Conservation (phyloP, 1,140 invertebrate genomes). For the Neoseiulus cucumeris region DNA sequence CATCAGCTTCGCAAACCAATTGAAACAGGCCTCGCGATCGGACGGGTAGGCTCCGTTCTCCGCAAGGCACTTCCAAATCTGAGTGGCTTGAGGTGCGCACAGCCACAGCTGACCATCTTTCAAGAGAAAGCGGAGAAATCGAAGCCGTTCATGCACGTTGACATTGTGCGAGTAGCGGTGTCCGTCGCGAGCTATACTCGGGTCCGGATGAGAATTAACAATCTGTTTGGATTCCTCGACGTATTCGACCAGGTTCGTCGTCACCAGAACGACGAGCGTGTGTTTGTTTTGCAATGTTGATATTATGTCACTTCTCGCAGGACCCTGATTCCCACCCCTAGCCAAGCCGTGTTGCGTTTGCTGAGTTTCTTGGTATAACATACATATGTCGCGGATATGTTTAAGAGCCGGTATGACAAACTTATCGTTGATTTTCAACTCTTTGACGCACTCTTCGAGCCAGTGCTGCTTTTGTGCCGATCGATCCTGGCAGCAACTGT, state of each 20-base stretch:
- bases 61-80: constrained; percentile 89
- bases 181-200: constrained; percentile 1
- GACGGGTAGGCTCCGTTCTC: constrained; percentile 73
- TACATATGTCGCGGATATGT: constrained; percentile 86
- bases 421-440: constrained; percentile 59
- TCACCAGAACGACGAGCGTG: constrained; percentile 75
- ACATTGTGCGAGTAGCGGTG: not conserved
- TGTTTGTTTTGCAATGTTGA: constrained; percentile 57
- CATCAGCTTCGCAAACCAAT: constrained; percentile 95
- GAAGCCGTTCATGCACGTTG: constrained; percentile 81
- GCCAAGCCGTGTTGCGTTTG: not conserved
- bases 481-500: constrained; percentile 81
- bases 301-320: not conserved
- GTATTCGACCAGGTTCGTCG: constrained; percentile 72
- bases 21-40: constrained; percentile 89
- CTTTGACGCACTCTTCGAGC: constrained; percentile 85
- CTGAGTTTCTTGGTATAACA: constrained; percentile 57
- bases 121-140: constrained; percentile 50
- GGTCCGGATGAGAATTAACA: not conserved
- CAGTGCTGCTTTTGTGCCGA: constrained; percentile 88
- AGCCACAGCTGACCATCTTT: constrained; percentile 83
- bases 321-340: not conserved
- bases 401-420: constrained; percentile 88
- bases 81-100: constrained; percentile 83
- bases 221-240: constrained; percentile 8